Base-by-base conservation (phyloP, 2,797 vertebrate species). In the Enteromius treurensis region DNA sequence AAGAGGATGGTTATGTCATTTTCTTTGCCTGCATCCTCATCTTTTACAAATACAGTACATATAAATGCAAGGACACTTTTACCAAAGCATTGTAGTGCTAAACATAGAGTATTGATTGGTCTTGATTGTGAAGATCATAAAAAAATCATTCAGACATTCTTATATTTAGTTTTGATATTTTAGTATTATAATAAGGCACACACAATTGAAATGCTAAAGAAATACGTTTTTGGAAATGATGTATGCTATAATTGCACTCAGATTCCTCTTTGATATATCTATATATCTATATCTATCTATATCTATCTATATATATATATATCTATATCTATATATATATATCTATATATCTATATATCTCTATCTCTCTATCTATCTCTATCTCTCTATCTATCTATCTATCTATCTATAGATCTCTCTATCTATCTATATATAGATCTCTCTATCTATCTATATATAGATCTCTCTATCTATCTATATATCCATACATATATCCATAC, bases 1-100 rank as follows among this genome's bases (percentile, higher is more conserved):
- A 91, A 2, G 91, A 89, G 91, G 94, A 95, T 95, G 95, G 93
- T 96, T 96, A 96, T 94, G 92, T 95, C 92, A 93, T 90, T 65
- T 60, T 82, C 60, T 82, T 79, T 76, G 55, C 73, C 73, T 84
- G 23, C 55, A 77, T 69, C 37, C n/a, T 65, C 23, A 80, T 71
- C 58, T 74, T 23, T 42, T 21, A 83, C 29, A 64, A 58, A 47
- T 37, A 37, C 23, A 14, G 58, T 29, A 29, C 29, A 53, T 58
- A 77, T 51, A 53, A 74, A 58, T 37, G 32, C 32, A 75, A 47
- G 9, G 10, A 47, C 23, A 77, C 58, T 23, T 4, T 19, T 40
- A 58, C 45, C 15, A 73, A 81, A 74, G 15, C 60, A 81, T 11
- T 62, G 7, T 15, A 29, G 21, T 37, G n/a, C 40, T 75, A 49